A percentile compares a stretch with the other conserved stretches of the same genome.
These are phyloP conservation scores for Ligdia adustata DNA, from an alignment of 2,888 invertebrate genomes.

Conservation along the genomic window DNA sequence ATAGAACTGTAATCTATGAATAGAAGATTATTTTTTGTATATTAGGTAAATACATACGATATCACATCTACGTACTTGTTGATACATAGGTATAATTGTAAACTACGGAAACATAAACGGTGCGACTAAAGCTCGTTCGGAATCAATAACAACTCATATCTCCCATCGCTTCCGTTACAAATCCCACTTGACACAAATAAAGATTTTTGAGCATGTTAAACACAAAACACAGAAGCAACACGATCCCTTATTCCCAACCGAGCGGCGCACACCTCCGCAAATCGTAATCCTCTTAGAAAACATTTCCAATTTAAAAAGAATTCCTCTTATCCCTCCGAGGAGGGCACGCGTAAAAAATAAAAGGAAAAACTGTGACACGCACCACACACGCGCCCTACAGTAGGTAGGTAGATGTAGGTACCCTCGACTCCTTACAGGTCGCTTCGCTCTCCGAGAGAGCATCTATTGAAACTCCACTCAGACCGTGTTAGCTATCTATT, in stretches of 20 bases:
- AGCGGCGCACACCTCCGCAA: conserved; percentile 73
- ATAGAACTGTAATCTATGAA: too few relatives aligned
- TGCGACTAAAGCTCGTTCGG: too few relatives aligned
- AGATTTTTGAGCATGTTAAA: conserved; percentile 61
- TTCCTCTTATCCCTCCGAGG: conserved; percentile 79
- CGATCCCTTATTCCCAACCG: conserved; percentile 70
- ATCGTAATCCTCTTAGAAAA: conserved; percentile 84
- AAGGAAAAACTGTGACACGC: conserved; percentile 78
- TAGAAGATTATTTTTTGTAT: too few relatives aligned
- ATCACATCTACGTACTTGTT: too few relatives aligned
- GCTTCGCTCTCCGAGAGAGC: conserved; percentile 81
- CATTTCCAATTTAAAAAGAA: conserved; percentile 85
- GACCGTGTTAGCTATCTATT: conserved; percentile 84
- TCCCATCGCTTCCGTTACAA: conserved; percentile 9
- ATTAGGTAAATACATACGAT: too few relatives aligned
- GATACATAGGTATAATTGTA: too few relatives aligned
- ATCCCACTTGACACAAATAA: conserved; percentile 48
- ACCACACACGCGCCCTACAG: conserved; percentile 39
- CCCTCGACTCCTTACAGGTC: conserved; percentile 82
- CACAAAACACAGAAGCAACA: conserved; percentile 63
- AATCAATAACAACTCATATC: background rate
- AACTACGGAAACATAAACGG: too few relatives aligned
- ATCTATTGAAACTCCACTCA: conserved; percentile 84
- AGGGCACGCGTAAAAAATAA: conserved; percentile 82
- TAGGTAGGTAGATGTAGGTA: conserved; percentile 47